Base-by-base conservation (phyloP, 2,797 vertebrate species). In the Lagocephalus sceleratus region DNA sequence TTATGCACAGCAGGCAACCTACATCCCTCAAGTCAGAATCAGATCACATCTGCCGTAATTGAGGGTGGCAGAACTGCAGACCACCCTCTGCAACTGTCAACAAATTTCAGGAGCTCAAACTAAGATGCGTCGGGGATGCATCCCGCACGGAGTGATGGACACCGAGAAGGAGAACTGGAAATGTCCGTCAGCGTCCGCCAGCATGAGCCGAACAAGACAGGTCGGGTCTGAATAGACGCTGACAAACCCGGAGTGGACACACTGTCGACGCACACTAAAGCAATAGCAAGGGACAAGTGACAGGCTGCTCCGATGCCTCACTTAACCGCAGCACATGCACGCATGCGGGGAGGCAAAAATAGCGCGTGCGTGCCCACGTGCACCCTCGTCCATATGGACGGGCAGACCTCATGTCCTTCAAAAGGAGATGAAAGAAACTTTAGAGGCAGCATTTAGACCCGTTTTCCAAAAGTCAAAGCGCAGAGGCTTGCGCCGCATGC, bases 21-120 rank as follows among this genome's bases (percentile, higher is more conserved):
- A 80, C 86, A 82, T 79, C 79, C 75, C 75, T 71, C 71, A 68
- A 76, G 85, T 89, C 84, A 82, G 65, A 82, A 83, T 83, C 75
- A 69, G 79, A 86, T 79, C 85, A 65, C 80, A 83, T 86, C 83
- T 79, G 62, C 64, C 46, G 0, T 90, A 87, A 92, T 90, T 72
- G 76, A 78, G 78, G 79, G 77, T 87, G 90, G 82, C 89, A 90
- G 76, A 86, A 90, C 84, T 87, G 89, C 89, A 85, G 88, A 89
- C 88, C 85, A 88, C 87, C 90, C 89, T 86, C 88, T 87, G 89
- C 86, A 88, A 83, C 90, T 89, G 88, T 91, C 91, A 91, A 89
- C 89, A 88, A 73, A 89, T 88, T 87, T 89, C 87, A 87, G 77
- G 81, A 83, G 78, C 85, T 85, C 81, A 63, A 76, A 77, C 84